phyloP scores from a whole-genome alignment of 2,113 vertebrate genomes.

The Aldabrachelys gigantea region DNA sequence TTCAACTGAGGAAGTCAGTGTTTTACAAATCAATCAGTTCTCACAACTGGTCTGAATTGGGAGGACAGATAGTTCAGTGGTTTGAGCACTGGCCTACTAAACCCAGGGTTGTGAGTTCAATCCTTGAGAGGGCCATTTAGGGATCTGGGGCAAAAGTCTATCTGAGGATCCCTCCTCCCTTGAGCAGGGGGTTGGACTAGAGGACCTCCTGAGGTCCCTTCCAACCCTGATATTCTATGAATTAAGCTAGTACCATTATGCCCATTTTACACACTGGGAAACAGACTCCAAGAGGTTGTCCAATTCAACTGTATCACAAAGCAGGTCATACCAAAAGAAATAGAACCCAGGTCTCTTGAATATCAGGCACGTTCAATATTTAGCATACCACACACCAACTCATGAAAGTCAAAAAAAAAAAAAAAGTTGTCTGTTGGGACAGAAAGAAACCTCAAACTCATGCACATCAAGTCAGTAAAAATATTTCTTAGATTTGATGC shows the following conservation, averaged over 20 bases:
- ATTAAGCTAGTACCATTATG: not conserved
- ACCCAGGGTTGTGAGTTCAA: too few species aligned
- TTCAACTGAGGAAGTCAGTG: not conserved
- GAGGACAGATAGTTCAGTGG: too few species aligned
- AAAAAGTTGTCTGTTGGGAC: fast-evolving
- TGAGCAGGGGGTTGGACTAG: too few species aligned
- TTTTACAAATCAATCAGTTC: not conserved
- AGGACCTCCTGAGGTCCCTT: too few species aligned
- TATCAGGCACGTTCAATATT: not conserved
- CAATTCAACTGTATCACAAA: not conserved
- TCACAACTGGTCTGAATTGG: not conserved
- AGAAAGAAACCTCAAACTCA: not conserved
- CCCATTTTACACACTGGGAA: fast-evolving
- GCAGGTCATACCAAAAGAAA: fast-evolving
- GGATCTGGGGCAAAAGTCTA: too few species aligned
- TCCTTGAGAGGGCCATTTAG: too few species aligned
- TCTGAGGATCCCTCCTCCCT: too few species aligned
- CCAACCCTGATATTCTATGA: too few species aligned
- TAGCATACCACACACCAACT: not conserved
- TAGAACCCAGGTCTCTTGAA: not conserved
- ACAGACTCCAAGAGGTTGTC: fast-evolving
- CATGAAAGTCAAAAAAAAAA: not conserved
- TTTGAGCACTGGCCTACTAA: too few species aligned
- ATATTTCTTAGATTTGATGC: not conserved
- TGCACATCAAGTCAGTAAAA: not conserved